phyloP scores from a whole-genome alignment of 2,888 invertebrate species.

The Himalopsyche anomala region DNA sequence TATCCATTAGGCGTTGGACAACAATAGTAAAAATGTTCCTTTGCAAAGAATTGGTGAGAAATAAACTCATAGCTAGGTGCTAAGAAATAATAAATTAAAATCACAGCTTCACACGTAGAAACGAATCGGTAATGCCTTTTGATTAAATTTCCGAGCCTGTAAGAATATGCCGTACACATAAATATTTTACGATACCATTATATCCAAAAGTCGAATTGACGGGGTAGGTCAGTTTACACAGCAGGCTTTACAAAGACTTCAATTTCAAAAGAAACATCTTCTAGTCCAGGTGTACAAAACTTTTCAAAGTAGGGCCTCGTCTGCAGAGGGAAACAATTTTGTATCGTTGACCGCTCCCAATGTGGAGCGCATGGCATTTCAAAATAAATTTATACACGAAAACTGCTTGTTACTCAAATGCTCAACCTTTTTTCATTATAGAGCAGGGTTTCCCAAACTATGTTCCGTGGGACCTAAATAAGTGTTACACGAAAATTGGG shows the following conservation, averaged over 20 bases:
- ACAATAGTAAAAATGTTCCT: constrained; percentile 40
- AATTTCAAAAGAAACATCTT: constrained; percentile 47
- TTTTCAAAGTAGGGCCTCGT: no score
- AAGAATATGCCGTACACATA: constrained; percentile 48
- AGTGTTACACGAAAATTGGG: no score
- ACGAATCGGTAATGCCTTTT: constrained; percentile 64
- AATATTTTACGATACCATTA: constrained; percentile 49
- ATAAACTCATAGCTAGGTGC: background rate
- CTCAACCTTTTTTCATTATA: no score
- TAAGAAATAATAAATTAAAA: constrained; percentile 60
- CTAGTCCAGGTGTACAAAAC: background rate
- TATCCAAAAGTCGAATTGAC: constrained; percentile 26
- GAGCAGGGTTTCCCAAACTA: no score
- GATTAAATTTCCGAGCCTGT: constrained; percentile 57
- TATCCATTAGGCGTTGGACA: constrained; percentile 15
- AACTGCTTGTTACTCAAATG: no score
- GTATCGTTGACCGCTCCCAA: no score
- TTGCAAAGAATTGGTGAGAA: constrained; percentile 44
- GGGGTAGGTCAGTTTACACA: constrained; percentile 52
- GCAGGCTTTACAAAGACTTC: constrained; percentile 49
- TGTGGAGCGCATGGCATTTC: no score
- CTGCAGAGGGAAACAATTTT: no score
- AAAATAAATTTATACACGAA: no score
- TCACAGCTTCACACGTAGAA: constrained; percentile 63
- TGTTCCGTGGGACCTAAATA: no score